Evolutionary conservation across 30 jellyfish, hydroid and myxozoan genomes (phyloP).

Genomic region (Hydra vulgaris): DNA sequence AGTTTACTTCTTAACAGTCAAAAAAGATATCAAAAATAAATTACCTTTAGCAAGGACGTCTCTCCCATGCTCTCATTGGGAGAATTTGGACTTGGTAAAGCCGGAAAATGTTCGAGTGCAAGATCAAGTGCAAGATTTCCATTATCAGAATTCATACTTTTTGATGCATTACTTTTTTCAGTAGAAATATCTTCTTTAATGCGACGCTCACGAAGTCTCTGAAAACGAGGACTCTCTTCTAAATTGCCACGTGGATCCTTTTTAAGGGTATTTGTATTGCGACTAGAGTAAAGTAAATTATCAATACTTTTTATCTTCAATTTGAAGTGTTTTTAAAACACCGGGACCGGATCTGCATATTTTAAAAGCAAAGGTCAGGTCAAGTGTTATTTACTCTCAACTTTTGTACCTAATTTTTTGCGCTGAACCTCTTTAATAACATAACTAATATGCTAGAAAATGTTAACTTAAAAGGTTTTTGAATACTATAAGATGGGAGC

Average conservation of each 20-base stretch:
- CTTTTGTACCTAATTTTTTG: no score
- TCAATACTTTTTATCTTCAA: no score
- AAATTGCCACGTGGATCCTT: slow-evolving; percentile 25
- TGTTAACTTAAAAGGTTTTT: no score
- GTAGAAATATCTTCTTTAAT: slow-evolving; percentile 9
- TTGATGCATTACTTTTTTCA: not conserved
- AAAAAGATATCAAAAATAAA: not conserved
- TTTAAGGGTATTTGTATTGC: slow-evolving; percentile 4
- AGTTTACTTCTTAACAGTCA: not conserved
- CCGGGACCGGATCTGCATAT: no score
- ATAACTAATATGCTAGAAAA: no score
- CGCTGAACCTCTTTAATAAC: no score
- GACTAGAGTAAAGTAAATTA: not conserved
- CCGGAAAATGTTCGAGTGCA: slow-evolving; percentile 95
- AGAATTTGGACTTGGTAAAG: slow-evolving; percentile 96
- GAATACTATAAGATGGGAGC: no score
- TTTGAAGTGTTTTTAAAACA: no score
- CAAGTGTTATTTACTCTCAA: no score
- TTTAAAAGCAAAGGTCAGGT: not conserved
- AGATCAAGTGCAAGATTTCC: slow-evolving; percentile 45
- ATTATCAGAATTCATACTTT: not conserved
- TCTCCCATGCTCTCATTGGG: slow-evolving; percentile 52
- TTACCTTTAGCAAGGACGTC: not conserved
- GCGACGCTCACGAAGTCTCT: slow-evolving; percentile 39
- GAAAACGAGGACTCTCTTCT: slow-evolving; percentile 32